Base-by-base conservation (phyloP, 2,113 vertebrate species). In the Setophaga coronata region DNA sequence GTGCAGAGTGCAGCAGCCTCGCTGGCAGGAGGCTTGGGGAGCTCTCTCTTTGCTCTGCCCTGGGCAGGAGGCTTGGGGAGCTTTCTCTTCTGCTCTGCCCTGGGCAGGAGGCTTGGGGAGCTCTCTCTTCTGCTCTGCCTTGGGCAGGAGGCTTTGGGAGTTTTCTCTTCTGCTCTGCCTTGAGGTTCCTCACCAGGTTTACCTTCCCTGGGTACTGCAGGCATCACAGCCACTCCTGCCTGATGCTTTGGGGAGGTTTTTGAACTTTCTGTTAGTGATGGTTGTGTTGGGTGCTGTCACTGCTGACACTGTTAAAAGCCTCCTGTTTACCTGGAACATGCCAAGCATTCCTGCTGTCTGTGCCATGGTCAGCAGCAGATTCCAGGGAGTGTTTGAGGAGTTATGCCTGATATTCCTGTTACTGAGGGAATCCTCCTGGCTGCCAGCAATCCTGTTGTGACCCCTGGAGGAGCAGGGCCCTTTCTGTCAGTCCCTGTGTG, bases 371-470 rank as follows among this genome's bases (percentile, higher is more conserved):
- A 50, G 34, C 33, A 48, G 17, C 7, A n/a, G 61, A 25, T 29
- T 62, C 10, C 18, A 56, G 31, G 5, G 1, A 21, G 29, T 5
- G 3, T 51, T 84, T 24, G 51, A 56, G 34, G 28, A 71, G 10
- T 24, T 40, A 0, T 8, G 25, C 5, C 4, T 29, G 29, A 33
- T 24, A 11, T 51, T 76, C 9, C 16, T 69, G 0, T 18, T 60
- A 48, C 67, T 25, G 14, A 5, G 31, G n/a, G 36, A 50, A 47
- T 65, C 23, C 19, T 51, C 45, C 8, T 61, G 18, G 13, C n/a
- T 89, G 19, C 34, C 36, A 51, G 36, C 17, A 31, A 8, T 38
- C 10, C 2, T 8, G 2, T 58, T 13, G 7, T n/a, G 71, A 47
- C 4, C 19, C 6, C 6, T 28, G 7, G 67, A 61, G 40, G 70